Conservation (phyloP, 1,140 invertebrate species). For the Pinna nobilis region DNA sequence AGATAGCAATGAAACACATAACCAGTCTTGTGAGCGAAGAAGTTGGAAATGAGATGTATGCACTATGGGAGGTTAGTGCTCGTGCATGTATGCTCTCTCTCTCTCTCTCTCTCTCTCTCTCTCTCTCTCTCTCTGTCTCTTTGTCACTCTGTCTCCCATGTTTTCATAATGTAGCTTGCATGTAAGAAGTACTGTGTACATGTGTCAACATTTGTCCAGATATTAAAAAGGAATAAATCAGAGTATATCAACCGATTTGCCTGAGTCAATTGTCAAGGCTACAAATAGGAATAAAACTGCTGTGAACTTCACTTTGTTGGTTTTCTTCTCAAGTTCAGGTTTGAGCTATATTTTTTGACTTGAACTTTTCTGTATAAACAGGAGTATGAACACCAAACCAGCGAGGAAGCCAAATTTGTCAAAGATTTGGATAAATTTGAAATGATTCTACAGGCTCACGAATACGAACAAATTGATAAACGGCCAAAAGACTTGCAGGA, state of each 20-base stretch:
- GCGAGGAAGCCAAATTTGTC: constrained; percentile 91
- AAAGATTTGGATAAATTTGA: constrained; percentile 97
- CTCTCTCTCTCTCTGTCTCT: too few species aligned
- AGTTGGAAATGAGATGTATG: constrained; percentile 82
- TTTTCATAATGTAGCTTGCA: too few species aligned
- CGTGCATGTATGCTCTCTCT: too few species aligned
- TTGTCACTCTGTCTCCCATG: too few species aligned
- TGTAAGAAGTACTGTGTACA: too few species aligned
- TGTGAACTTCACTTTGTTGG: too few species aligned
- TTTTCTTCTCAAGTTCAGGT: background rate
- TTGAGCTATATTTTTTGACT: background rate
- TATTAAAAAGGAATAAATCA: too few species aligned
- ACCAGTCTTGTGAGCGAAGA: constrained; percentile 80
- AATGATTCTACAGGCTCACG: constrained; percentile 95
- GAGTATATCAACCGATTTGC: too few species aligned
- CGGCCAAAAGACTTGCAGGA: constrained; percentile 86
- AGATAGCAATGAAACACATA: constrained; percentile 89
- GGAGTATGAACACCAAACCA: constrained; percentile 94
- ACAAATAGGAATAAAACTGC: too few species aligned
- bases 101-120: too few species aligned
- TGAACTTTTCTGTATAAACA: constrained; percentile 66
- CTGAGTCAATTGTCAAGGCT: too few species aligned
- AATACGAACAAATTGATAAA: constrained; percentile 90
- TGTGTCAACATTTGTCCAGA: too few species aligned
- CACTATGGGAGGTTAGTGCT: constrained; percentile 86